A percentile compares a stretch with the other conserved stretches of the same genome.
phyloP scores from a whole-genome alignment of 2,113 vertebrate genomes.

The Cariama cristata region DNA sequence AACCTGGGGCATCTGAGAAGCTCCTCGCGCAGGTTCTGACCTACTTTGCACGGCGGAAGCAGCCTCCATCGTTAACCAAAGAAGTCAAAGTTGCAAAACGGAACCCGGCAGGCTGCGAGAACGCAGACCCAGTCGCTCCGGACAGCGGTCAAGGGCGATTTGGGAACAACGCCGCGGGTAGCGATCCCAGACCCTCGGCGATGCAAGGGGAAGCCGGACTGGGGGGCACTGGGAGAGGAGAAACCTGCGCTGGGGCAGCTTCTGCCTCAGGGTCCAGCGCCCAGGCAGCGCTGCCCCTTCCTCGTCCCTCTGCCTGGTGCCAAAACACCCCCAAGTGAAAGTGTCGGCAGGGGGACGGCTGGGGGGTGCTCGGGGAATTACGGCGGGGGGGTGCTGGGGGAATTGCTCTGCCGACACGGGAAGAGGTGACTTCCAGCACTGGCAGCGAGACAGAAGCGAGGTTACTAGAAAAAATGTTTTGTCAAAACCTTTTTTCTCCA shows the following conservation, averaged over 20 bases:
- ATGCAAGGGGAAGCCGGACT: background rate
- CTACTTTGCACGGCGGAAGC: constrained; percentile 50
- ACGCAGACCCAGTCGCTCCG: background rate
- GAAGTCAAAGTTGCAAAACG: background rate
- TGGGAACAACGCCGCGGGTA: background rate
- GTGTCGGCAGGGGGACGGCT: rapidly evolving
- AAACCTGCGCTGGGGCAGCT: background rate
- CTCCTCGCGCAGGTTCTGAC: constrained; percentile 43
- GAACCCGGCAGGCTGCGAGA: background rate
- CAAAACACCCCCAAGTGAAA: background rate
- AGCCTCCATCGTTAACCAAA: background rate
- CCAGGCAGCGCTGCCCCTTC: background rate
- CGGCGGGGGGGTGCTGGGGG: background rate
- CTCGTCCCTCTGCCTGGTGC: too few species aligned
- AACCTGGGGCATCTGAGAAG: background rate
- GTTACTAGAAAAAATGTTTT: background rate
- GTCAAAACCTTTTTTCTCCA: constrained; percentile 1
- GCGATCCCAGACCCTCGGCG: background rate
- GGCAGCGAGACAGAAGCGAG: background rate
- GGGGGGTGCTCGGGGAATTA: background rate
- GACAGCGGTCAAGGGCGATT: constrained; percentile 20
- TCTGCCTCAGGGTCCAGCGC: background rate
- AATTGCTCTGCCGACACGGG: background rate
- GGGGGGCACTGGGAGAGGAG: background rate
- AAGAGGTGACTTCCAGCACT: background rate